Evolutionary conservation across 2,888 invertebrate species (phyloP).

Genomic region (Plutella xylostella): DNA sequence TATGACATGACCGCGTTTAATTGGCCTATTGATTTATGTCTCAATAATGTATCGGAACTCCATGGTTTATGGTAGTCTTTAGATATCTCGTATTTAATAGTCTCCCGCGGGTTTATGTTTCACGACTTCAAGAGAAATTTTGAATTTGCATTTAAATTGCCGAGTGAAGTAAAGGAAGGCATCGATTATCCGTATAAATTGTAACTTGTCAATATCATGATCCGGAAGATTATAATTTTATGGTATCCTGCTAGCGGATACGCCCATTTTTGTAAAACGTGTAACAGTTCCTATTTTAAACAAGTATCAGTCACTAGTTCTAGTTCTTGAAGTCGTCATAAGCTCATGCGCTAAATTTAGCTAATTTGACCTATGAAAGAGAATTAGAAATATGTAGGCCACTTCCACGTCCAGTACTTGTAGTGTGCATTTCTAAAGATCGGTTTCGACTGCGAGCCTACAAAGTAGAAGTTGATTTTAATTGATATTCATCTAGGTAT

Average conservation of each 20-base stretch:
- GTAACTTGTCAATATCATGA: background rate
- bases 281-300: no score
- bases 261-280: no score
- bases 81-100: background rate
- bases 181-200: constrained; percentile 1
- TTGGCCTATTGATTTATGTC: background rate
- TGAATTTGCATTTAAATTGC: constrained; percentile 6
- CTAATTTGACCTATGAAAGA: no score
- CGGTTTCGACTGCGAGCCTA: no score
- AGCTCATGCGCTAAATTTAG: no score
- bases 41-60: background rate
- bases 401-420: no score
- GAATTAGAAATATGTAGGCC: no score
- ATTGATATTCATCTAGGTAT: no score
- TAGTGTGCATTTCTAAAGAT: no score
- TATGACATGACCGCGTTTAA: background rate
- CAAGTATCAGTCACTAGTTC: no score
- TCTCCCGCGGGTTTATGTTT: background rate
- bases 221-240: background rate
- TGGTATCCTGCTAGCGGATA: background rate
- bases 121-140: constrained; percentile 1
- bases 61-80: background rate
- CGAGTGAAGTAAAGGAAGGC: constrained; percentile 1
- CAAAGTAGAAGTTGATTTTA: no score
- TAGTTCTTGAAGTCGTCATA: no score